Evolutionary conservation across 2,113 vertebrate genomes (phyloP).

Genomic region (Cygnus atratus): DNA sequence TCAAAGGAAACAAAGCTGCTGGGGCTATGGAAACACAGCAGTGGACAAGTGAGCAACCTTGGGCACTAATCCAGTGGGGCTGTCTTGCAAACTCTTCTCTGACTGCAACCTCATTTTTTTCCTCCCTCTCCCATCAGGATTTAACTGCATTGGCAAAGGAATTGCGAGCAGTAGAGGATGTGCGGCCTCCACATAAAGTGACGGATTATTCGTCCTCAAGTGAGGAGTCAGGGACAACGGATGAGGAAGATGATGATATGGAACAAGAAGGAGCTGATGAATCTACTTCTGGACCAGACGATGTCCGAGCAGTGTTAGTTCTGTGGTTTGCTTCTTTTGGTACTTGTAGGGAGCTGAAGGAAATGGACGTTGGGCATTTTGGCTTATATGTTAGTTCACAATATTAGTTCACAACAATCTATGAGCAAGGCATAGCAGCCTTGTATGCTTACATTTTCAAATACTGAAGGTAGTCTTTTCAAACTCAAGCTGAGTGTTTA

Average conservation of each 20-base stretch:
- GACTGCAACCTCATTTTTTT: not conserved
- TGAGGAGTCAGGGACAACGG: conserved; percentile 95
- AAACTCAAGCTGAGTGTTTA: not conserved
- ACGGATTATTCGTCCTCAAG: conserved; percentile 98
- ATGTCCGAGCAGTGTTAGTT: conserved; percentile 91
- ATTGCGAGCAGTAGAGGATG: conserved; percentile 93
- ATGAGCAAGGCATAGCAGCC: not conserved
- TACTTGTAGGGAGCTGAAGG: not conserved
- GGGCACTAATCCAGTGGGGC: fast-evolving
- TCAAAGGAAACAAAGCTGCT: not conserved
- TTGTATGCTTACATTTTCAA: not conserved
- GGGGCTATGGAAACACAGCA: not conserved
- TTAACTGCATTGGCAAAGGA: conserved; percentile 95
- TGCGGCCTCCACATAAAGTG: conserved; percentile 93
- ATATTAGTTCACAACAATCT: not conserved
- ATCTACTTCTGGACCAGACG: conserved; percentile 92
- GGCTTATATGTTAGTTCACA: not conserved
- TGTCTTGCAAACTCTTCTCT: not conserved
- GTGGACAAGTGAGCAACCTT: not conserved
- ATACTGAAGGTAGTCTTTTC: not conserved
- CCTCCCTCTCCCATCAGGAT: conserved; percentile 75
- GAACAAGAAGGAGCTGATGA: conserved; percentile 95
- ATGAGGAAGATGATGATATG: conserved; percentile 96
- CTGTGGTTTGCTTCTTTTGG: not conserved
- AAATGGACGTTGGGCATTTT: not conserved